These are phyloP conservation scores for Nyctibius grandis DNA, from an alignment of 2,797 vertebrate species.

Conservation along the genomic window DNA sequence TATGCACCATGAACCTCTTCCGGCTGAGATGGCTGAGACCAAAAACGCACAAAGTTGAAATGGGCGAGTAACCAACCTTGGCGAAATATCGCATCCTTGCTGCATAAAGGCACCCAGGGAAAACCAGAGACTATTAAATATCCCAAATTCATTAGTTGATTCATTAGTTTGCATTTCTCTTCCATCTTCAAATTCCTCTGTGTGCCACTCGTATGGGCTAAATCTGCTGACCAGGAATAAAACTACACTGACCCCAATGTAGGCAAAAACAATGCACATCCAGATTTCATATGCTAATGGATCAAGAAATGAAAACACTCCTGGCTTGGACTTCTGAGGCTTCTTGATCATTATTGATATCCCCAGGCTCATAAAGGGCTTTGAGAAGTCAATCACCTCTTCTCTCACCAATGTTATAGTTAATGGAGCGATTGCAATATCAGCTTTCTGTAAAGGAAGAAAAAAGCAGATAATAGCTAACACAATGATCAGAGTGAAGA, in stretches of 20 bases:
- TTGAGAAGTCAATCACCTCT: constrained; percentile 99
- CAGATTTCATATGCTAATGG: constrained; percentile 99
- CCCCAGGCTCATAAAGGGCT: constrained; percentile 99
- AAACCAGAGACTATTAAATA: constrained; percentile 99
- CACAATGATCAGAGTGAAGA: not conserved
- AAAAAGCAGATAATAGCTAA: constrained; percentile 33
- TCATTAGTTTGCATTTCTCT: constrained; percentile 98
- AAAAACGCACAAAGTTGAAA: constrained; percentile 84
- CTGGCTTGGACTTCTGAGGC: constrained; percentile 98
- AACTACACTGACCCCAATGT: constrained; percentile 99
- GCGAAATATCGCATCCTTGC: constrained; percentile 99
- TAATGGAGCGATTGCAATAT: constrained; percentile 96
- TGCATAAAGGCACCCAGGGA: constrained; percentile 99
- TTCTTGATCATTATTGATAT: constrained; percentile 99
- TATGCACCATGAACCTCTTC: constrained; percentile 75
- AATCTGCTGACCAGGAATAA: constrained; percentile 99
- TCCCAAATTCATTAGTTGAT: constrained; percentile 99
- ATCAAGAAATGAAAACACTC: constrained; percentile 98
- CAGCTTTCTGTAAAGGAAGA: constrained; percentile 89
- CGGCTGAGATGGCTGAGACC: constrained; percentile 73
- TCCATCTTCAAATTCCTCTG: constrained; percentile 98
- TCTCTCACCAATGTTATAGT: constrained; percentile 98
- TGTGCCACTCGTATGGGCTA: constrained; percentile 99
- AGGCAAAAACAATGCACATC: constrained; percentile 99
- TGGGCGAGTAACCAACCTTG: constrained; percentile 87